Base-by-base conservation (phyloP, 2,797 vertebrate genomes). In the Spondyliosoma cantharus region DNA sequence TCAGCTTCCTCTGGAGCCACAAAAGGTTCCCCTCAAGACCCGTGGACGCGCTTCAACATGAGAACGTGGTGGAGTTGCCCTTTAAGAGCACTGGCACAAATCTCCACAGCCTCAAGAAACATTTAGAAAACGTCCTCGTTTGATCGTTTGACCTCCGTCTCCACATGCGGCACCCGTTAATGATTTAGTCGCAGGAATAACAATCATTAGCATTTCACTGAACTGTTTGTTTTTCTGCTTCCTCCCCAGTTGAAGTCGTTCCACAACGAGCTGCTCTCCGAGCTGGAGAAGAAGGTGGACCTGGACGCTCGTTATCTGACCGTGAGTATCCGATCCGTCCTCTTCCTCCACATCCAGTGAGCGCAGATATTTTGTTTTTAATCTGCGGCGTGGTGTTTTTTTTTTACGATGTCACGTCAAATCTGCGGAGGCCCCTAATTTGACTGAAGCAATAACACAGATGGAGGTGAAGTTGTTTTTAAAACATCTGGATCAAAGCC, bases 251-350 rank as follows among this genome's bases (percentile, higher is more conserved):
- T 99, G 86, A 99, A 99, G 92, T 98, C 97, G 68, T 99, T 99
- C 82, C 98, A 99, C 95, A 98, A 97, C 0, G 98, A 99, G 89
- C 95, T 99, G 69, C 96, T 99, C 72, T 97, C 96, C 0, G 97
- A 99, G 92, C 95, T 99, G 91, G 98, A 99, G 92, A 98, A 99
- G 96, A 99, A 99, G 93, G 97, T 99, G 91, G 98, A 99, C 0
- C 93, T 99, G 94, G 98, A 99, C 49, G 94, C 97, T 42, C 95
- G 97, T 71, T 99, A 99, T 93, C 94, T 99, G 87, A 98, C 96
- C 52, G 98, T 99, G 94, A 98, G 97, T 96, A 88, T 84, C 83
- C 67, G 49, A 72, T 72, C 69, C 16, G 59, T 61, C 58, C n/a
- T 3, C 22, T 56, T 19, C 65, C 25, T 59, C 74, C 50, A 25